Conservation (phyloP, 2,113 vertebrate species). For the Paramisgurnus dabryanus region DNA sequence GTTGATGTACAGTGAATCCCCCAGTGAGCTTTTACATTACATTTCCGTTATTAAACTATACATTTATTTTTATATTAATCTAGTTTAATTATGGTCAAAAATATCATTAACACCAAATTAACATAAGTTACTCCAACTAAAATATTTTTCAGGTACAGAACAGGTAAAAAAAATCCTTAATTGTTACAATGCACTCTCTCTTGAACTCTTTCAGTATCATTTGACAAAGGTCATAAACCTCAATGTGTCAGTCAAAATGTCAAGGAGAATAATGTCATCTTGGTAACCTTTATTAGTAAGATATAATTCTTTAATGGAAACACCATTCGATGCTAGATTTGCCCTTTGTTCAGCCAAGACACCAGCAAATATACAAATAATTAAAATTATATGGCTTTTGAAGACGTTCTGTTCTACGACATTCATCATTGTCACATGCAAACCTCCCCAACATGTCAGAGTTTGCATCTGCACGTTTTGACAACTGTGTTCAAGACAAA, state of each 20-base stretch:
- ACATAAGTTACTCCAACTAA: no score
- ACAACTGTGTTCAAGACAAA: conserved; percentile 36
- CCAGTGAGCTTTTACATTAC: no score
- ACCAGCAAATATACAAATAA: conserved; percentile 40
- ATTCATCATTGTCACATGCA: neutral
- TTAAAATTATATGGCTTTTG: conserved; percentile 12
- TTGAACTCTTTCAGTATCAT: conserved; percentile 5
- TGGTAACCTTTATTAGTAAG: conserved; percentile 72
- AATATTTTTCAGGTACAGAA: neutral
- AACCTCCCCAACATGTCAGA: conserved; percentile 11
- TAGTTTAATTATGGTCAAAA: no score
- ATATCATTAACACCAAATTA: neutral
- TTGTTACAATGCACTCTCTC: neutral
- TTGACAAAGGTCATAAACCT: conserved; percentile 70
- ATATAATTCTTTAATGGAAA: conserved; percentile 61
- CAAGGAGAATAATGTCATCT: conserved; percentile 75
- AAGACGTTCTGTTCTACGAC: conserved; percentile 3
- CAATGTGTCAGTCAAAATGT: conserved; percentile 71
- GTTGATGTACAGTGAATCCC: no score
- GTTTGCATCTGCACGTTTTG: conserved; percentile 35
- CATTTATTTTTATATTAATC: no score
- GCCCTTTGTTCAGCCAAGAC: conserved; percentile 71
- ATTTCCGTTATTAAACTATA: no score
- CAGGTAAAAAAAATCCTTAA: neutral
- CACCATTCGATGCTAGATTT: conserved; percentile 50